These are phyloP conservation scores for Epinotia ramella DNA, from an alignment of 2,888 invertebrate species.

Conservation along the genomic window DNA sequence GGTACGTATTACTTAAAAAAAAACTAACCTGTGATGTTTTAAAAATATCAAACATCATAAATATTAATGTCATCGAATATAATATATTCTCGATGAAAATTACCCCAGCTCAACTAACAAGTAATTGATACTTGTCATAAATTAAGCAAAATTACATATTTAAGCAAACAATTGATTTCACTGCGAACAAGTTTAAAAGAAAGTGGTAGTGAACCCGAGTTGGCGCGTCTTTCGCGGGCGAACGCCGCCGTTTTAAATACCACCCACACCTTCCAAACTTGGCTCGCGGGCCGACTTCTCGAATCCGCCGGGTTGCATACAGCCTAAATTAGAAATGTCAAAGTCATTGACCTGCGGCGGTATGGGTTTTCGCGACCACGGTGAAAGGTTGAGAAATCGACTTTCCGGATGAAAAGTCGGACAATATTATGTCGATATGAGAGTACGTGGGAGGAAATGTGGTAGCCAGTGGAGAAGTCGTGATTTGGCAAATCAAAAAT, in stretches of 20 bases:
- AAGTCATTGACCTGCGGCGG: constrained; percentile 47
- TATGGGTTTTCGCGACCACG: constrained; percentile 55
- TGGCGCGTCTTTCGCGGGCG: constrained; percentile 40
- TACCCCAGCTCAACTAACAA: background rate
- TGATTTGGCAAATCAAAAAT: too few relatives aligned
- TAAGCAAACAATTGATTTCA: constrained; percentile 49
- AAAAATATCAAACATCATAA: too few relatives aligned
- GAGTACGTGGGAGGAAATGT: constrained; percentile 20
- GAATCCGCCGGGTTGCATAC: constrained; percentile 17
- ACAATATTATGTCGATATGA: constrained; percentile 12
- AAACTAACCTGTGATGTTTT: too few relatives aligned
- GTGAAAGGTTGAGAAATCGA: constrained; percentile 60
- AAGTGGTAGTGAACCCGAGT: constrained; percentile 44
- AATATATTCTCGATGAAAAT: background rate
- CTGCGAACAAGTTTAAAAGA: constrained; percentile 49
- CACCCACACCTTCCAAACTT: background rate
- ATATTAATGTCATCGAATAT: background rate
- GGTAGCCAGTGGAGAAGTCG: background rate
- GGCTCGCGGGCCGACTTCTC: background rate
- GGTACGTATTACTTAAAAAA: too few relatives aligned
- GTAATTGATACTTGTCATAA: constrained; percentile 16
- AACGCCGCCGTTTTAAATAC: constrained; percentile 26
- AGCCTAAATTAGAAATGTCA: constrained; percentile 50
- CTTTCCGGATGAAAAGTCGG: constrained; percentile 56
- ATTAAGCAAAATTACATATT: constrained; percentile 43